Evolutionary conservation across 2,888 invertebrate genomes (phyloP), one percentile per base, ranked within the genome.

Genomic region (Andricus quercusramuli): DNA sequence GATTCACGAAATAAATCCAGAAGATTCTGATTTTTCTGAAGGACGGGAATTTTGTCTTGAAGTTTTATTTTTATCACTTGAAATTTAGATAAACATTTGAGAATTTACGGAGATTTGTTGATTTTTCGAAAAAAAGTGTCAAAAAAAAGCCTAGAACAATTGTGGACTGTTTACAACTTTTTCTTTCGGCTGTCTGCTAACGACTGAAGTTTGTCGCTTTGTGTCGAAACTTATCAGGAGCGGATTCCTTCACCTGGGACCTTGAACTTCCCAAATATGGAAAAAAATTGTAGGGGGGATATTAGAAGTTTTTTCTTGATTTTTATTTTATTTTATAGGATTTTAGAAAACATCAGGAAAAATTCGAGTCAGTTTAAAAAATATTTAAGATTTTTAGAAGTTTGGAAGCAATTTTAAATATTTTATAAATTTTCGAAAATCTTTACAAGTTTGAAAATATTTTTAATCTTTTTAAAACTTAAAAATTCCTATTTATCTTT

Each of bases 61-160:
- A 74, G n/a, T 51, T n/a, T 41, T 25, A 29, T 51, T 74, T 22
- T 22, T 32, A 11, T 74, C 51, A 74, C 74, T 59, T 17, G 13
- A 6, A 74, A 56, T 59, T 74, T 51, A 47, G 51, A 59, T 15
- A 51, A 51, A 13, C 6, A 47, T 44, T n/a, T 20, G 6, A 47
- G 22, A 51, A 51, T 22, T 74, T 37, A 37, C 5, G 13, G 25
- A 68, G 37, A 37, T 25, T 37, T 15, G 15, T 51, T 20, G 9
- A 3, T 3, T 51, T 15, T 47, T 47, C 9, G 9, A 29, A 17
- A n/a, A 44, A 44, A 74, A 74, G 22, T 17, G 29, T 25, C 51
- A 25, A 74, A 59, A 74, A 44, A 22, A 4, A 25, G 44, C 11
- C 20, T 74, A 47, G 74, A 74, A 74, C 20, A 74, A 41, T 74